A percentile compares a stretch with the other conserved stretches of the same genome.
Evolutionary conservation across 2,888 invertebrate species (phyloP).

Genomic region (Crioceris asparagi): DNA sequence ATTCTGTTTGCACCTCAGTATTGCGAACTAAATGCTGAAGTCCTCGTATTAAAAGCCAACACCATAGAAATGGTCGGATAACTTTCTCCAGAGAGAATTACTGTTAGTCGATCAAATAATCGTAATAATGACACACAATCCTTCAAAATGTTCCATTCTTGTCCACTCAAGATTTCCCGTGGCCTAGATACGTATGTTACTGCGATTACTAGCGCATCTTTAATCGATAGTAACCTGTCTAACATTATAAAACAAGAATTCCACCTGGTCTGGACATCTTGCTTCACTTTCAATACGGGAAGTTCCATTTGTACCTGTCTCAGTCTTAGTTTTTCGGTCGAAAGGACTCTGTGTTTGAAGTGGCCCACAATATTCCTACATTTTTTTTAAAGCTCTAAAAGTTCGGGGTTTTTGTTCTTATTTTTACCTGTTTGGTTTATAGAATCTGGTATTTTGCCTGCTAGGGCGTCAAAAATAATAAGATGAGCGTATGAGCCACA

Average conservation of each 20-base stretch:
- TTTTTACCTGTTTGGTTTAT: no score
- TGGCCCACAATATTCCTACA: slow-evolving; percentile 17
- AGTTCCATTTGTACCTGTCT: slow-evolving; percentile 19
- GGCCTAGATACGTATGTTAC: no score
- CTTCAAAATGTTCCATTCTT: slow-evolving; percentile 18
- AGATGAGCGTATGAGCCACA: slow-evolving; percentile 23
- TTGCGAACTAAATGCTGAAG: slow-evolving; percentile 12
- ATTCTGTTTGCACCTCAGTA: slow-evolving; percentile 7
- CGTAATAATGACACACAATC: slow-evolving; percentile 18
- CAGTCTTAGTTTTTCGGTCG: slow-evolving; percentile 18
- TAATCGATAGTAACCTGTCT: slow-evolving; percentile 15
- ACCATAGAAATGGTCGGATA: slow-evolving; percentile 20
- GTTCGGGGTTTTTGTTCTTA: slow-evolving; percentile 2
- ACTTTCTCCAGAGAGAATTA: slow-evolving; percentile 19
- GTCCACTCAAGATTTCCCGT: no score
- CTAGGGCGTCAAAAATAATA: slow-evolving; percentile 13
- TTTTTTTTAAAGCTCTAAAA: slow-evolving; percentile 15
- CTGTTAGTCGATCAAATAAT: slow-evolving; percentile 16
- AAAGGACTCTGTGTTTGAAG: slow-evolving; percentile 22
- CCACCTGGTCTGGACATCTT: slow-evolving; percentile 23
- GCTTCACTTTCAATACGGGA: slow-evolving; percentile 21
- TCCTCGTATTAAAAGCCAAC: slow-evolving; percentile 19
- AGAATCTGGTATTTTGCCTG: no score
- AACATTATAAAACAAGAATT: slow-evolving; percentile 20
- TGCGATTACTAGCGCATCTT: no score